Conservation (phyloP, 2,113 vertebrate genomes). For the Jaculus jaculus region DNA sequence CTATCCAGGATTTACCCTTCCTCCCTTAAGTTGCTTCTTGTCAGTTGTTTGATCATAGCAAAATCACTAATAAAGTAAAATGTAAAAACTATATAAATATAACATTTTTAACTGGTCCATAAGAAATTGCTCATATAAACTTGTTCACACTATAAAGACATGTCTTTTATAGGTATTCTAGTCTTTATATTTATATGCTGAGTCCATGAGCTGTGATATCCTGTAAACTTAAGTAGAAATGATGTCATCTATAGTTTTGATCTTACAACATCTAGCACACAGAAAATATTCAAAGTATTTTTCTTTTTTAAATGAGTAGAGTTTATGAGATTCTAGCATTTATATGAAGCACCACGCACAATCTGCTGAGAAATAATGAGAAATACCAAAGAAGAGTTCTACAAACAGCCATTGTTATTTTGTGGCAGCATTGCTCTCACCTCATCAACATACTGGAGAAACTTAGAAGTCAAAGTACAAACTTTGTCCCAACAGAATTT, state of each 20-base stretch:
- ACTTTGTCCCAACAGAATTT: conserved; percentile 7
- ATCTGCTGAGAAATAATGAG: not conserved
- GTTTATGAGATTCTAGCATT: not conserved
- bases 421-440: not conserved
- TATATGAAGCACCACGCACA: not conserved
- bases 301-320: not conserved
- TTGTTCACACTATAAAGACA: not conserved
- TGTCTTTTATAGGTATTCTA: not conserved
- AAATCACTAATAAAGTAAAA: not conserved
- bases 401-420: not conserved
- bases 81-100: not conserved
- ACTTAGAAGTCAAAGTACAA: not conserved
- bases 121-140: conserved; percentile 2
- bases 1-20: not conserved
- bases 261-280: not conserved
- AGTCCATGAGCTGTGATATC: not conserved
- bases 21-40: not conserved
- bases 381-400: not conserved
- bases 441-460: not conserved
- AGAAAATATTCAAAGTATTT: not conserved
- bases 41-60: not conserved
- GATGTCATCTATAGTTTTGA: not conserved
- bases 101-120: not conserved
- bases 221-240: not conserved
- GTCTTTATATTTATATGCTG: not conserved